Base-by-base conservation (phyloP, 2,888 invertebrate genomes). In the Mantis religiosa region DNA sequence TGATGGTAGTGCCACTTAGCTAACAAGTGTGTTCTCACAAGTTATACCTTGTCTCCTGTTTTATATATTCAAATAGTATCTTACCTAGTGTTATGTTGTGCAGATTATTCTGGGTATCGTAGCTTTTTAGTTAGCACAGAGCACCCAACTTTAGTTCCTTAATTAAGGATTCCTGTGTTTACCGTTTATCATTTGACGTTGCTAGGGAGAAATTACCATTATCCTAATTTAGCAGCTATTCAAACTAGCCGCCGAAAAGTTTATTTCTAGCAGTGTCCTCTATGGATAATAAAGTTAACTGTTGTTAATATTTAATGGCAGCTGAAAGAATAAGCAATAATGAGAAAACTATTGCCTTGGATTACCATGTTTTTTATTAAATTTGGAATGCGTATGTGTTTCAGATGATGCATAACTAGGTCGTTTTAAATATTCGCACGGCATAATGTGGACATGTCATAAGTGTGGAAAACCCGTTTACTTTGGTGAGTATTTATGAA, bases 381-480 rank as follows among this genome's bases (percentile, higher is more conserved):
- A 20, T 71, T 71, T 71, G 54, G 54, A 25, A 20, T 20, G 6
- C 6, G 4, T 15, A 3, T 15, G 3, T n/a, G 1, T 87, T 82
- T 28, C 25, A 87, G 82, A 34, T 71, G 87, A 87, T 87, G 27
- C 41, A 82, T 28, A 87, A 8, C 14, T 82, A 20, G 25, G 20
- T 3, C 15, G 20, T 20, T 71, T 71, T 71, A 71, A 71, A 71
- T 20, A 71, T 20, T 6, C 25, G 54, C 15, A 20, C 28, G 83
- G 54, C 30, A 91, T 27, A 82, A 97, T 97, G 97, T 97, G 96
- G 97, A 96, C 96, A 95, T 97, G 97, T 93, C 96, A 96, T 93
- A 97, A 96, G 93, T 97, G 97, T 93, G 96, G 96, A 91, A 97
- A 97, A 93, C 97, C 97, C 90, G 97, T 97, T 91, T 97, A 95